Percentiles rank a stretch among this genome's conserved stretches.
Evolutionary conservation across 2,797 vertebrate genomes (phyloP).

Genomic region (Cyprinodon diabolis): DNA sequence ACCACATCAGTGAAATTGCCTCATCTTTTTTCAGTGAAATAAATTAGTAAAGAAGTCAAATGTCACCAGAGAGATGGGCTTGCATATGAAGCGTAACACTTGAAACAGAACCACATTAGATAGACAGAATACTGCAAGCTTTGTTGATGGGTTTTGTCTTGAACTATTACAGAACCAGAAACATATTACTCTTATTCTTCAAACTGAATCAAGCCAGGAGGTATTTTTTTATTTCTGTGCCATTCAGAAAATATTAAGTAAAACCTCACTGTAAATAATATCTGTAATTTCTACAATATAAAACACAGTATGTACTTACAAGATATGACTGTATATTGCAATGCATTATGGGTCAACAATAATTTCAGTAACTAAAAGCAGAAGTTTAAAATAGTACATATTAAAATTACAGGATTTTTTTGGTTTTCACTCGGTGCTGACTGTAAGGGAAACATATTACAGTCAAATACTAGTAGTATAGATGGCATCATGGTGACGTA

Average conservation of each 20-base stretch:
- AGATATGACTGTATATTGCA: too few species aligned
- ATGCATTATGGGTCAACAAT: too few species aligned
- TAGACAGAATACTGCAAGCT: conserved; percentile 42
- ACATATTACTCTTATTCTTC: conserved; percentile 31
- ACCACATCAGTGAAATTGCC: not conserved
- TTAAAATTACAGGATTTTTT: too few species aligned
- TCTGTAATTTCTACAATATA: too few species aligned
- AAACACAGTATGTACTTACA: too few species aligned
- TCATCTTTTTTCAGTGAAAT: not conserved
- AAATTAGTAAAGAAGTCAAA: not conserved
- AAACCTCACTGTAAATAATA: not conserved
- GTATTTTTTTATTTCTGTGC: not conserved
- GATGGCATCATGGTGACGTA: too few species aligned
- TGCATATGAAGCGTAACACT: conserved; percentile 9
- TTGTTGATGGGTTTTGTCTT: conserved; percentile 55
- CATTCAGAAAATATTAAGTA: not conserved
- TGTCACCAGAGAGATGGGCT: conserved; percentile 5
- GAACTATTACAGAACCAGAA: conserved; percentile 53
- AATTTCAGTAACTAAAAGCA: too few species aligned
- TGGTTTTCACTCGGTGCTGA: too few species aligned
- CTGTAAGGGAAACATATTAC: too few species aligned
- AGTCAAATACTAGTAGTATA: too few species aligned
- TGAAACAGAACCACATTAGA: conserved; percentile 49
- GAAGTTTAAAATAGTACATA: too few species aligned
- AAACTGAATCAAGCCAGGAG: conserved; percentile 12